A percentile compares a stretch with the other conserved stretches of the same genome.
Conservation (phyloP, 2,797 vertebrate species). For the Crypturellus tataupa region DNA sequence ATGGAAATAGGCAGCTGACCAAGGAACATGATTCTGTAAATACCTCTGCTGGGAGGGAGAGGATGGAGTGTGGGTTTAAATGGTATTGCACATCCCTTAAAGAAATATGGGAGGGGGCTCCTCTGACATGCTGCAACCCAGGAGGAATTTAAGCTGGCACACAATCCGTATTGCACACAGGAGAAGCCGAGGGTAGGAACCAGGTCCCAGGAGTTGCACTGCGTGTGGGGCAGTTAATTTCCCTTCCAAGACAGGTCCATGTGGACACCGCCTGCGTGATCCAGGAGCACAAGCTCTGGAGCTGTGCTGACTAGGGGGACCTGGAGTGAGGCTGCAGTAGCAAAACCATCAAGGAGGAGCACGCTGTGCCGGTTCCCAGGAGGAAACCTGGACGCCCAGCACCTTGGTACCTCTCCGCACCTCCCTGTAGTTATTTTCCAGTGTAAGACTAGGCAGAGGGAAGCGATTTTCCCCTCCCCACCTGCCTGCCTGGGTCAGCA, state of each 20-base stretch:
- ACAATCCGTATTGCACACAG: fast-evolving
- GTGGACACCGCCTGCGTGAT: not conserved
- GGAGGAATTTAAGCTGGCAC: not conserved
- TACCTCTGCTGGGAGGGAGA: not conserved
- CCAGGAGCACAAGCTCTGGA: not conserved
- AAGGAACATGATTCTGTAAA: not conserved
- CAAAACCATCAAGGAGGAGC: not conserved
- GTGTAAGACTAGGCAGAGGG: not conserved
- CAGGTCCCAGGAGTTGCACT: not conserved
- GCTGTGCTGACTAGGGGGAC: not conserved
- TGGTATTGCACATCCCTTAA: not conserved
- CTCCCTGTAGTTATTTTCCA: not conserved
- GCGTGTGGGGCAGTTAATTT: not conserved
- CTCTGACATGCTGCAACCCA: not conserved
- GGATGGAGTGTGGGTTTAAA: not conserved
- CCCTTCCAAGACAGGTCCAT: not conserved
- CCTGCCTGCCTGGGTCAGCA: not conserved
- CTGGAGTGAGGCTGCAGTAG: not conserved
- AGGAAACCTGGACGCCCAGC: not conserved
- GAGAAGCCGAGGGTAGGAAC: not conserved
- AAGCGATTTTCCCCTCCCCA: not conserved
- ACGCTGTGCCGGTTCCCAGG: fast-evolving
- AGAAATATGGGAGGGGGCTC: not conserved
- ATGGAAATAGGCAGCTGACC: not conserved
- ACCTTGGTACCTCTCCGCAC: not conserved